Conservation (phyloP, 2,113 vertebrate species). For the Apodemus speciosus region DNA sequence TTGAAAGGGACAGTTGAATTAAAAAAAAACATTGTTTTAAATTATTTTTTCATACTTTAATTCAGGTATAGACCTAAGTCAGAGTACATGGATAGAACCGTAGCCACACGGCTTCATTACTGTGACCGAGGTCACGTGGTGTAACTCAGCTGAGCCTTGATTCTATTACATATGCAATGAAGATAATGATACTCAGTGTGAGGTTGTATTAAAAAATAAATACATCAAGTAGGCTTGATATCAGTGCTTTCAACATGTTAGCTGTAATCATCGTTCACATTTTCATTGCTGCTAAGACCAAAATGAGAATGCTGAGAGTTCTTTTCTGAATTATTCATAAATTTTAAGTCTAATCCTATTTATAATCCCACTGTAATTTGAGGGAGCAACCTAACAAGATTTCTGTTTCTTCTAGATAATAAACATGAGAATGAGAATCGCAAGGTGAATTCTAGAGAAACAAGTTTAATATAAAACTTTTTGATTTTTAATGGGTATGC, state of each 20-base stretch:
- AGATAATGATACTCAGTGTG: neutral
- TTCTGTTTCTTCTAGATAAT: conserved; percentile 35
- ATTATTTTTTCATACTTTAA: neutral
- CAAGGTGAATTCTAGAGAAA: conserved; percentile 3
- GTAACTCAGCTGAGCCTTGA: conserved; percentile 6
- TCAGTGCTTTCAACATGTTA: neutral
- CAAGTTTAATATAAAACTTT: neutral
- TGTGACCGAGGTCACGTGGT: neutral
- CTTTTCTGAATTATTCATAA: conserved; percentile 47
- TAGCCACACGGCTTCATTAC: neutral
- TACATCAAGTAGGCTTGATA: neutral
- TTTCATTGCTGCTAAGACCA: neutral
- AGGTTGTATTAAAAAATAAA: conserved; percentile 39
- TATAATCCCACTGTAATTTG: conserved; percentile 20
- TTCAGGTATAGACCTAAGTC: neutral
- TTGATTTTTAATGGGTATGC: neutral
- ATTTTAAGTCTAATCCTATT: neutral
- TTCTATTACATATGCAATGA: conserved; percentile 21
- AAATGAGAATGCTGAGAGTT: neutral
- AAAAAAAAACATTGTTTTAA: conserved; percentile 4
- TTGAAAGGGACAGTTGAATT: neutral
- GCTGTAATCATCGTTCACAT: neutral
- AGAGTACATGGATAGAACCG: neutral
- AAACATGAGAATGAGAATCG: conserved; percentile 4
- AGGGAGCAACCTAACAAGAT: neutral